phyloP scores from a whole-genome alignment of 2,888 invertebrate species.

The Dexiosoma caninum region DNA sequence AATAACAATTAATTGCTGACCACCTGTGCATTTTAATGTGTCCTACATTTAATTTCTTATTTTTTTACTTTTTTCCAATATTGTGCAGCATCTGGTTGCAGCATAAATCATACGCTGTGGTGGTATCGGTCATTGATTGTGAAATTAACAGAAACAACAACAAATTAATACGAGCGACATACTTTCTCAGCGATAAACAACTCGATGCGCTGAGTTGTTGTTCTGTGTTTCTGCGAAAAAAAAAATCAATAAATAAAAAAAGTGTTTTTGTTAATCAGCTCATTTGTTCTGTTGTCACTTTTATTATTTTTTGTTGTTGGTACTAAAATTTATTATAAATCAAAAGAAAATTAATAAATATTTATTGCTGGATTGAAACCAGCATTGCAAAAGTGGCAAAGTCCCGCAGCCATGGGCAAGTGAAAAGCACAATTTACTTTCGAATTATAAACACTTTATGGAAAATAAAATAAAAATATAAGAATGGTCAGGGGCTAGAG shows the following conservation, averaged over 20 bases:
- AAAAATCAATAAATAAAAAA: background rate
- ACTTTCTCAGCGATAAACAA: background rate
- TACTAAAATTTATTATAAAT: conserved; percentile 48
- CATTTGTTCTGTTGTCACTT: conserved; percentile 26
- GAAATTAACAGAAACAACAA: background rate
- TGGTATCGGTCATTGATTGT: conserved; percentile 12
- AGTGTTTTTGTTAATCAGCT: conserved; percentile 1
- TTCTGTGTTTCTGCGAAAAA: background rate
- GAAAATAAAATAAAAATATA: no score
- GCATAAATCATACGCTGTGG: conserved; percentile 42
- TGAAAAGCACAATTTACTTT: background rate
- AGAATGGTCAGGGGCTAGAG: no score
- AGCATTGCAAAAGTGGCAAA: background rate
- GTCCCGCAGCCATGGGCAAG: background rate
- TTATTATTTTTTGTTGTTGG: background rate
- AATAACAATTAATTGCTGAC: conserved; percentile 35
- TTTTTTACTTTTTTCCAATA: background rate
- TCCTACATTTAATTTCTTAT: conserved; percentile 21
- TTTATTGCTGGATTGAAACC: conserved; percentile 12
- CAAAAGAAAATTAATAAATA: conserved; percentile 49
- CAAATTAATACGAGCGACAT: background rate
- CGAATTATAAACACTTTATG: no score
- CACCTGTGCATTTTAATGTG: conserved; percentile 33
- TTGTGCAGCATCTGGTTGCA: conserved; percentile 40
- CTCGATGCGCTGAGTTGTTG: conserved; percentile 3